These are phyloP conservation scores for Ahaetulla prasina DNA, from an alignment of 2,113 vertebrate species.

Conservation along the genomic window DNA sequence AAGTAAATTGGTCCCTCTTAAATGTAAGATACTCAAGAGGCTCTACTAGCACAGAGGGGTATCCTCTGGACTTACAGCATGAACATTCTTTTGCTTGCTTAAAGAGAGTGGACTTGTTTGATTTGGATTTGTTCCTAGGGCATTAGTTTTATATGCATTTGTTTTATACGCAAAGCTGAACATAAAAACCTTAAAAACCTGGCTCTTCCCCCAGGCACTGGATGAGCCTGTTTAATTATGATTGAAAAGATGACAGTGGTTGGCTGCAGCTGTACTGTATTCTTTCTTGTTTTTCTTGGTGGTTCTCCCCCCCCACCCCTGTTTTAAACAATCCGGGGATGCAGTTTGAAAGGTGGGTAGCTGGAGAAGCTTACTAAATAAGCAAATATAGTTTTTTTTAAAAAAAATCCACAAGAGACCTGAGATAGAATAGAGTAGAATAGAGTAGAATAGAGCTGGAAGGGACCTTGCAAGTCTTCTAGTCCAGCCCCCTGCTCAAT, in stretches of 20 bases:
- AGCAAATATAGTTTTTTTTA: not conserved
- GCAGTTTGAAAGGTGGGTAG: not conserved
- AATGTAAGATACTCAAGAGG: constrained; percentile 3
- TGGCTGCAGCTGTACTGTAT: not conserved
- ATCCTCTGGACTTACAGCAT: constrained; percentile 11
- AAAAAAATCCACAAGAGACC: not conserved
- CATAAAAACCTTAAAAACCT: not conserved
- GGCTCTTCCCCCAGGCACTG: not conserved
- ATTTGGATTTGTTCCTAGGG: constrained; percentile 28
- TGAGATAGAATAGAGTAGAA: no score
- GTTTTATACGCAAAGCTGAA: not conserved
- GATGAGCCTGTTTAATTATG: not conserved
- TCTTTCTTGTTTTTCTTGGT: not conserved
- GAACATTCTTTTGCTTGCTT: constrained; percentile 23
- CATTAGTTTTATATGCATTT: not conserved
- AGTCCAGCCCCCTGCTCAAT: no score
- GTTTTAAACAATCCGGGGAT: not conserved
- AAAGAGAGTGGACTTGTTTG: not conserved
- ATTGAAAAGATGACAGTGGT: not conserved
- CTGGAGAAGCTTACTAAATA: not conserved
- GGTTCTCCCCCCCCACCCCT: not conserved
- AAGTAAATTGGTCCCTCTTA: constrained; percentile 38
- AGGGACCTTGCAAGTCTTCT: no score
- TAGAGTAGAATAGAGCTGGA: no score
- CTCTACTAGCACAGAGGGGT: not conserved